These are phyloP conservation scores for Syrista parreyssii DNA, from an alignment of 2,888 invertebrate species.

Conservation along the genomic window DNA sequence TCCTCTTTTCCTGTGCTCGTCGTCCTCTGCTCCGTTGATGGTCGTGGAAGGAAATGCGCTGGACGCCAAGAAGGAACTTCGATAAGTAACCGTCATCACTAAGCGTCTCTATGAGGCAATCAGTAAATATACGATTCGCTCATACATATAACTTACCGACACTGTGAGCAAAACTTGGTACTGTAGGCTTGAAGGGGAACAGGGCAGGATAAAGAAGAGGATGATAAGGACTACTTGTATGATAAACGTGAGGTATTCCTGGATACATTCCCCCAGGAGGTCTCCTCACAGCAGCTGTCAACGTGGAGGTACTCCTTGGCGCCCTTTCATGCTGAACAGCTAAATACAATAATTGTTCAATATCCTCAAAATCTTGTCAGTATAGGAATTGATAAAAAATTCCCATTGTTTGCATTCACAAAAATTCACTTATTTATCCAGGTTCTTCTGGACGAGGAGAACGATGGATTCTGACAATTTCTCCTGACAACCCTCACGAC, in stretches of 20 bases:
- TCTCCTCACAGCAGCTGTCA: constrained; percentile 66
- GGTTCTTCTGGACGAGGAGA: background rate
- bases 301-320: constrained; percentile 71
- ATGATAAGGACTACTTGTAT: constrained; percentile 56
- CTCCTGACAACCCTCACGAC: background rate
- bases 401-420: background rate
- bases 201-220: constrained; percentile 60
- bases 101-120: background rate
- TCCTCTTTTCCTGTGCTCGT: constrained; percentile 74
- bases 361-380: background rate
- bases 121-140: constrained; percentile 7
- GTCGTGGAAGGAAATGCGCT: constrained; percentile 67
- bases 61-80: background rate
- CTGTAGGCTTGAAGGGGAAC: constrained; percentile 59
- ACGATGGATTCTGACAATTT: background rate
- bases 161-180: constrained; percentile 50
- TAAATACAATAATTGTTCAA: constrained; percentile 61
- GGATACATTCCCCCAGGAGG: constrained; percentile 59
- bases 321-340: constrained; percentile 93
- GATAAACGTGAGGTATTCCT: constrained; percentile 62
- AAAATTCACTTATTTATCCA: background rate
- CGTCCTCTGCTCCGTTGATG: constrained; percentile 53
- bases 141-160: constrained; percentile 47
- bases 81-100: background rate
- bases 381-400: background rate